Base-by-base conservation (phyloP, 2,113 vertebrate genomes). In the Sylvia atricapilla region DNA sequence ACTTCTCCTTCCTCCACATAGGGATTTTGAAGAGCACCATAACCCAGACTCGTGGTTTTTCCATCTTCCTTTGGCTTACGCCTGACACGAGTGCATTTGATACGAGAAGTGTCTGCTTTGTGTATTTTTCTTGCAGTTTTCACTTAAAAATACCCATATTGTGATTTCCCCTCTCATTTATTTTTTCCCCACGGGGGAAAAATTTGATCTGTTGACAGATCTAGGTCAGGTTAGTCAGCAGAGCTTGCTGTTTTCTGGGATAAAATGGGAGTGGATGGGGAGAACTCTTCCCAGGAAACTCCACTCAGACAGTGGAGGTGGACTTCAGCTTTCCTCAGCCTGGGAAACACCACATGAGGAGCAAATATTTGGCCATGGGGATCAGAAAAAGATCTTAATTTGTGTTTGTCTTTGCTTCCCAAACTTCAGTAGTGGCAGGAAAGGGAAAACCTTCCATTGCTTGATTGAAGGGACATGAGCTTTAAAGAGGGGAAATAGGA, bases 141-240 rank as follows among this genome's bases (percentile, higher is more conserved):
- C 82, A 28, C 77, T 74, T 94, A 49, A 86, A 83, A 75, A 72
- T 69, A 49, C 49, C 56, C 28, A 12, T 75, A 60, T 79, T 73
- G 62, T 84, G 43, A 55, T 77, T 11, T 2, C 6, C 8, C 37
- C 11, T 15, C 43, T 62, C 20, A 11, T 59, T 93, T 86, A 35
- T 79, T 84, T 93, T 94, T 90, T 56, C 19, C 64, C 56, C 11
- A 8, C 74, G 49, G 50, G 60, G 60, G 16, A 43, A 43, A 67
- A 24, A 86, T 91, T 68, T 37, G 90, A 91, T 93, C 87, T 43
- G 35, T 84, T 95, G 95, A 64, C 92, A 97, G 86, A 95, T 93
- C 7, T 64, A 28, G 94, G 96, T 77, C 87, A 94, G 56, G 70
- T n/a, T 39, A 60, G 66, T 5, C 14, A 70, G 75, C 64, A 28